These are phyloP conservation scores for Adineta ricciae DNA, from an alignment of 2,888 invertebrate genomes.

Conservation along the genomic window DNA sequence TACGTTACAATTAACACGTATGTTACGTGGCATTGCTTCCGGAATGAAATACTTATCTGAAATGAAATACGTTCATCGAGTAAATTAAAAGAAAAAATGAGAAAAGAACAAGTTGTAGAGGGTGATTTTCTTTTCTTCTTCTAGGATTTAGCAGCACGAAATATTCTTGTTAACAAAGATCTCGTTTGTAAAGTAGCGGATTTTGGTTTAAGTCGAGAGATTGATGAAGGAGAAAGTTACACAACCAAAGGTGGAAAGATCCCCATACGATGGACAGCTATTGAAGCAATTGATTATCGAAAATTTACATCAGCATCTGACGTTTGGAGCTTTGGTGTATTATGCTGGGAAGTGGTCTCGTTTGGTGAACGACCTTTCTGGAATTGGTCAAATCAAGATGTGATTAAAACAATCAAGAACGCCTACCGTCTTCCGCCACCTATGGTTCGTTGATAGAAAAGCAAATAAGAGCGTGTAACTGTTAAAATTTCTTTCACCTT, in stretches of 20 bases:
- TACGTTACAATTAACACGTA: slow-evolving; percentile 51
- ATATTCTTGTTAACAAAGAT: slow-evolving; percentile 90
- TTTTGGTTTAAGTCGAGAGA: slow-evolving; percentile 81
- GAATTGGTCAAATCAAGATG: slow-evolving; percentile 99
- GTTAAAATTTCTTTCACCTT: neutral
- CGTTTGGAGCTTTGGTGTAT: slow-evolving; percentile 98
- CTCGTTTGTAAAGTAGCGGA: slow-evolving; percentile 98
- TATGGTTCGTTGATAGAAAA: slow-evolving; percentile 47
- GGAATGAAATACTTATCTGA: slow-evolving; percentile 98
- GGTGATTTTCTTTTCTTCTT: slow-evolving; percentile 10
- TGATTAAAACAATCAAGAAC: slow-evolving; percentile 94
- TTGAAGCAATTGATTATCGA: slow-evolving; percentile 92
- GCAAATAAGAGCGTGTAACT: neutral
- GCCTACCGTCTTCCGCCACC: slow-evolving; percentile 68
- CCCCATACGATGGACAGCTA: slow-evolving; percentile 95
- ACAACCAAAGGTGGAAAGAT: slow-evolving; percentile 78
- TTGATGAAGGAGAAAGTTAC: slow-evolving; percentile 45
- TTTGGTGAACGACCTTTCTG: slow-evolving; percentile 98
- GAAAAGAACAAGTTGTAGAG: neutral
- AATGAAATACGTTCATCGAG: slow-evolving; percentile 95
- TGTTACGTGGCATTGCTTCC: slow-evolving; percentile 90
- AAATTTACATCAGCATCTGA: slow-evolving; percentile 99
- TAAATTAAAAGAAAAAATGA: slow-evolving; percentile 39
- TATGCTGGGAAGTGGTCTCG: slow-evolving; percentile 98
- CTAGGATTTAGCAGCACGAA: slow-evolving; percentile 82